Percentiles rank a stretch among this genome's conserved stretches.
These are phyloP conservation scores for Microplitis mediator DNA, from an alignment of 1,140 invertebrate genomes.

Conservation along the genomic window DNA sequence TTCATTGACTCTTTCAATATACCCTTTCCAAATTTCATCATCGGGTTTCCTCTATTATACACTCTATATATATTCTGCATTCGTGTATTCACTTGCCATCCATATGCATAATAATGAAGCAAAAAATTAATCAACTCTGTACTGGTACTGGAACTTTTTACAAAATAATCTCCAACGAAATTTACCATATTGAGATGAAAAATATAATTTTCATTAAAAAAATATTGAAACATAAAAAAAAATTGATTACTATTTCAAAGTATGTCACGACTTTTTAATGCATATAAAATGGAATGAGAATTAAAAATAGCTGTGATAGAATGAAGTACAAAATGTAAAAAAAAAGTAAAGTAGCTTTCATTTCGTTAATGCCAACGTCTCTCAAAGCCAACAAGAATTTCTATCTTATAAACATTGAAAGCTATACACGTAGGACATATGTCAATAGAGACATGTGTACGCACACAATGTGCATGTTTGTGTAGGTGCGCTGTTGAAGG, in stretches of 20 bases:
- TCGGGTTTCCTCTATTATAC: not conserved
- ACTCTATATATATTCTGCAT: not conserved
- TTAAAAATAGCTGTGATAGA: not conserved
- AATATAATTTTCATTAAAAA: not conserved
- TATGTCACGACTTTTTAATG: too few species aligned
- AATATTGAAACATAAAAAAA: too few species aligned
- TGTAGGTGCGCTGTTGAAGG: not conserved
- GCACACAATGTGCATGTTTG: not conserved
- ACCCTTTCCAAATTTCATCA: not conserved
- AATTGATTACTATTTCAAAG: too few species aligned
- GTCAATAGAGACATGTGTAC: not conserved
- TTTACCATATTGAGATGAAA: not conserved
- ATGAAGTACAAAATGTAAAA: too few species aligned
- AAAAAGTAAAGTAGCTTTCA: too few species aligned
- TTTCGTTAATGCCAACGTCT: not conserved
- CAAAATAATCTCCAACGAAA: not conserved
- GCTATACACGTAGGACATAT: not conserved
- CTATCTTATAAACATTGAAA: not conserved
- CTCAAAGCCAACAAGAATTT: not conserved
- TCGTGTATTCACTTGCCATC: not conserved
- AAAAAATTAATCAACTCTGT: not conserved
- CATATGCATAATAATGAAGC: not conserved
- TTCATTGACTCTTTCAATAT: not conserved
- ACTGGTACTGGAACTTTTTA: not conserved
- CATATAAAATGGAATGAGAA: too few species aligned